phyloP scores from a whole-genome alignment of 2,113 vertebrate species.

The Anoplopoma fimbria region DNA sequence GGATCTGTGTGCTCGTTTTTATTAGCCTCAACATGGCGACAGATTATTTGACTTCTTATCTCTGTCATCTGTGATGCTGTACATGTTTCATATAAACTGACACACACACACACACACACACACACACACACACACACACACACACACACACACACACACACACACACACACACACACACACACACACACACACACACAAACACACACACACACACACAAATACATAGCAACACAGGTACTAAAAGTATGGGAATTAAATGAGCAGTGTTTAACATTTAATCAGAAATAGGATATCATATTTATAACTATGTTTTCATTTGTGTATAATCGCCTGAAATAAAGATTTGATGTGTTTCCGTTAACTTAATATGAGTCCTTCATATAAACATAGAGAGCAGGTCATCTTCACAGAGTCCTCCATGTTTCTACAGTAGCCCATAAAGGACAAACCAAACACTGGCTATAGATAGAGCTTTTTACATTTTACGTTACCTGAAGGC shows the following conservation, averaged over 20 bases:
- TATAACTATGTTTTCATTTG: not conserved
- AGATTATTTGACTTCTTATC: conserved; percentile 18
- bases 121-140: not conserved
- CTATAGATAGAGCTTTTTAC: too few relatives aligned
- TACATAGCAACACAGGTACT: not conserved
- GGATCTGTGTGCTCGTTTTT: conserved; percentile 1
- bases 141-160: not conserved
- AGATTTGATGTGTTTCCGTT: not conserved
- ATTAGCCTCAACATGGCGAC: conserved; percentile 13
- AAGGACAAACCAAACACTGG: not conserved
- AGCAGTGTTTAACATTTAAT: not conserved
- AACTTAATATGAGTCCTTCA: not conserved
- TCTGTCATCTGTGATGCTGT: conserved; percentile 7
- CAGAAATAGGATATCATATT: not conserved
- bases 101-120: not conserved
- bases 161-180: not conserved
- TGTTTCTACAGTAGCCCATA: not conserved
- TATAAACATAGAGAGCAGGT: not conserved
- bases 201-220: too few relatives aligned
- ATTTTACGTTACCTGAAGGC: too few relatives aligned
- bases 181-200: not conserved
- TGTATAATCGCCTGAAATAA: not conserved
- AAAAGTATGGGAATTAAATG: not conserved
- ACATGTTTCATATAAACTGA: not conserved
- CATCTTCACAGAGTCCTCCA: not conserved